Evolutionary conservation across 2,888 invertebrate genomes (phyloP).

Genomic region (Caenorhabditis auriculariae): DNA sequence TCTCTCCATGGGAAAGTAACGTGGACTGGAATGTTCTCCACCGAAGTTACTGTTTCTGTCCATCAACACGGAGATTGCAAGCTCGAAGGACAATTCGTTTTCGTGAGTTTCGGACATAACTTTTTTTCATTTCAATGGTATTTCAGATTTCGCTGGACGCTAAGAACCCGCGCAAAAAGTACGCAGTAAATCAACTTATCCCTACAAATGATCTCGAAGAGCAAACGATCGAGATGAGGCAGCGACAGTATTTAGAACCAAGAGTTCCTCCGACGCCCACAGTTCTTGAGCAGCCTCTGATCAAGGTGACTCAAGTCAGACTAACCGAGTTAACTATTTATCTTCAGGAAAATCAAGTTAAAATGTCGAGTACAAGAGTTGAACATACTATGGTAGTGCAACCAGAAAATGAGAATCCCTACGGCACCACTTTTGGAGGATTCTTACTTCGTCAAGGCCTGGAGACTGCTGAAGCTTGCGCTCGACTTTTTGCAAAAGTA

Average conservation of each 20-base stretch:
- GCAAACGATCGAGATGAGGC: constrained; percentile 7
- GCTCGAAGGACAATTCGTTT: constrained; percentile 12
- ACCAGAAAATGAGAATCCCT: constrained; percentile 29
- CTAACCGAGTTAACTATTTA: neutral
- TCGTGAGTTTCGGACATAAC: constrained; percentile 10
- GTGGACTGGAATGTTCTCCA: constrained; percentile 16
- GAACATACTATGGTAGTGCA: neutral
- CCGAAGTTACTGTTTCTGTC: constrained; percentile 20
- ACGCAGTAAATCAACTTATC: constrained; percentile 18
- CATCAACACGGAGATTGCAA: constrained; percentile 18
- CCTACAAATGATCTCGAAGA: constrained; percentile 10
- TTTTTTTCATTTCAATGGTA: neutral
- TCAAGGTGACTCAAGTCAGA: neutral
- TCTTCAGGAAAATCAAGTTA: neutral
- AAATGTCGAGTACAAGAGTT: constrained; percentile 2
- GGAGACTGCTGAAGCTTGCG: constrained; percentile 18
- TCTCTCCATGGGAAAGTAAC: constrained; percentile 20
- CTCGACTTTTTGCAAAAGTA: neutral
- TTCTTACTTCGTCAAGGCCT: constrained; percentile 17
- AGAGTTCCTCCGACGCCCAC: neutral
- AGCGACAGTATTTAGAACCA: neutral
- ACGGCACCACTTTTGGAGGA: constrained; percentile 26
- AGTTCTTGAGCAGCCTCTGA: too few relatives aligned
- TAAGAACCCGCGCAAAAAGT: constrained; percentile 8
- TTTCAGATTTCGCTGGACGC: constrained; percentile 23